These are phyloP conservation scores for Esperia sulphurella DNA, from an alignment of 2,888 invertebrate genomes.

Conservation along the genomic window DNA sequence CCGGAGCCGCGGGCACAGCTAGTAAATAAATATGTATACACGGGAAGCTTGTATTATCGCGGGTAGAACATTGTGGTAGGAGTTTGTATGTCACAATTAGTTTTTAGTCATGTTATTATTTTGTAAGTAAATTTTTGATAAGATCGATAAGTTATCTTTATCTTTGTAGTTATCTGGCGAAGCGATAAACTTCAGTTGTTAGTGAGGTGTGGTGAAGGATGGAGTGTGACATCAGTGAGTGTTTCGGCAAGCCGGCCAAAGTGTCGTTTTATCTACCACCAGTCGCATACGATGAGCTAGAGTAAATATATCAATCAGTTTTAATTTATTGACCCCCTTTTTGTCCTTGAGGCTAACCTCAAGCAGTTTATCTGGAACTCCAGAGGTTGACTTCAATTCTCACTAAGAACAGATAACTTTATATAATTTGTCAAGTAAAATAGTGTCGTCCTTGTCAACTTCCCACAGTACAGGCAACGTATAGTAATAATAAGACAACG, in stretches of 20 bases:
- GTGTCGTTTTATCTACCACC: conserved; percentile 47
- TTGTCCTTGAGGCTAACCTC: background rate
- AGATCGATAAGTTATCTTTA: conserved; percentile 24
- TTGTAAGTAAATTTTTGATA: conserved; percentile 17
- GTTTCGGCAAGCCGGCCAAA: conserved; percentile 44
- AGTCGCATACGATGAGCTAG: conserved; percentile 33
- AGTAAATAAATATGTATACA: no score
- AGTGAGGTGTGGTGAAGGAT: conserved; percentile 29
- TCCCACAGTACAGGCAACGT: no score
- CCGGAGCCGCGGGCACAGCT: no score
- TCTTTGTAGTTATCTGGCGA: conserved; percentile 22
- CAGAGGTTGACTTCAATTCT: no score
- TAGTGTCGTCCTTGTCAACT: no score
- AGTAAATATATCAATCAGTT: conserved; percentile 45
- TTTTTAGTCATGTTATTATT: background rate
- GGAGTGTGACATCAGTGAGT: conserved; percentile 53
- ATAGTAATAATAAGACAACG: no score
- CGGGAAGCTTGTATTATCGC: no score
- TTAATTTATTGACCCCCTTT: background rate
- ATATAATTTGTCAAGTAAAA: no score
- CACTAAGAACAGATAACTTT: no score
- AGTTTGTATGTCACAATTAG: no score
- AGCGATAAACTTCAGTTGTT: conserved; percentile 21
- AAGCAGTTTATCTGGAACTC: no score
- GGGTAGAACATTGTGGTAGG: no score